Evolutionary conservation across 2,113 vertebrate species (phyloP).

Genomic region (Delphinapterus leucas): DNA sequence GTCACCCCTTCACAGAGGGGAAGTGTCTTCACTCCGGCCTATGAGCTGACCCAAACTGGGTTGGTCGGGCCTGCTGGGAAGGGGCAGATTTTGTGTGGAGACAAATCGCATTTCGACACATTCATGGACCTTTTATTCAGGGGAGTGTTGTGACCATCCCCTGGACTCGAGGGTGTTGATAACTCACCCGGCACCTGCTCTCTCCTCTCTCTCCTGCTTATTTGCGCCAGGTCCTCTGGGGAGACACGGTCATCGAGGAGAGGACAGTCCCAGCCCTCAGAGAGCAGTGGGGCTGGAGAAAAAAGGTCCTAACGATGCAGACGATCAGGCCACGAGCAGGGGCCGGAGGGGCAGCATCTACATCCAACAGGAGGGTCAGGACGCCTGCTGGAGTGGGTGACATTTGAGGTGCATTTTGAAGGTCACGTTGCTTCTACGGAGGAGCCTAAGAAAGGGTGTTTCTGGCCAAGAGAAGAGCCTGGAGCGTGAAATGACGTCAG

Average conservation of each 20-base stretch:
- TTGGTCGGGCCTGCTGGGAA: neutral
- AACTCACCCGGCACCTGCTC: neutral
- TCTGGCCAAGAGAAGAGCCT: neutral
- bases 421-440: neutral
- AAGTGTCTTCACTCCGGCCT: neutral
- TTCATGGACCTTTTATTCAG: neutral
- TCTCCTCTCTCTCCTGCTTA: neutral
- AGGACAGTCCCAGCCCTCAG: neutral
- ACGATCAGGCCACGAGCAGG: neutral
- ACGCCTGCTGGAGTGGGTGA: neutral
- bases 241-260: neutral
- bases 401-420: neutral
- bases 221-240: neutral
- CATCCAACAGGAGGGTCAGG: neutral
- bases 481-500: too few species aligned
- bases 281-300: neutral
- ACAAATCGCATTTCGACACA: neutral
- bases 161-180: neutral
- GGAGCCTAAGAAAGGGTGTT: neutral
- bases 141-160: neutral
- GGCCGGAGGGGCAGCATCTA: neutral
- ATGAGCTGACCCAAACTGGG: neutral
- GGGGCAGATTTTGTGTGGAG: neutral
- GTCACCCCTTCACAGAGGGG: too few species aligned
- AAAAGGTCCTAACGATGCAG: accelerated